A percentile compares a stretch with the other conserved stretches of the same genome.
Conservation (phyloP, 2,888 invertebrate species). For the Polylopha cassiicola region DNA sequence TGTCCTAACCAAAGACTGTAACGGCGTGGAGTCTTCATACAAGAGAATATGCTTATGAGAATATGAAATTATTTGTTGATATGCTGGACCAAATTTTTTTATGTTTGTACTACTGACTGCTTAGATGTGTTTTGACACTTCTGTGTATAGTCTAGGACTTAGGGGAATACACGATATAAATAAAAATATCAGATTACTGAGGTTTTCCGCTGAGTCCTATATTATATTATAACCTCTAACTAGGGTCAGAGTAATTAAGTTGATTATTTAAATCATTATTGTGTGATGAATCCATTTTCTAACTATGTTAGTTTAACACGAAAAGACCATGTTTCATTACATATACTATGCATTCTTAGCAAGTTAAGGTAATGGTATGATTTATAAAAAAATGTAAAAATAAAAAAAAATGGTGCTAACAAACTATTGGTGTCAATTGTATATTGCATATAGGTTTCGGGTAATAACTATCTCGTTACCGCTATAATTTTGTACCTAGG, state of each 20-base stretch:
- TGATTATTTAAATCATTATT: too few species aligned
- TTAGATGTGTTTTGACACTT: conserved; percentile 6
- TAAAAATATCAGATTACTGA: conserved; percentile 45
- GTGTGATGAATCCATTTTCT: conserved; percentile 53
- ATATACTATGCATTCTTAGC: conserved; percentile 63
- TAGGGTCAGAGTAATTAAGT: too few species aligned
- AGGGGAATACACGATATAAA: conserved; percentile 37
- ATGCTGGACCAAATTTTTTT: conserved; percentile 69
- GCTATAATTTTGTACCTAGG: conserved; percentile 67
- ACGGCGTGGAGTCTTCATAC: conserved; percentile 52
- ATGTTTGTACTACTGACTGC: conserved; percentile 29
- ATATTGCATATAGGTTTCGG: conserved; percentile 58
- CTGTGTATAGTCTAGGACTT: conserved; percentile 8
- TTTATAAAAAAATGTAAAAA: conserved; percentile 55
- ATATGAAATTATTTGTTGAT: conserved; percentile 41
- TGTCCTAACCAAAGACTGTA: conserved; percentile 76
- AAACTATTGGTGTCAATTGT: conserved; percentile 65
- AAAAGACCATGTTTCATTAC: conserved; percentile 63
- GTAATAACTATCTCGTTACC: conserved; percentile 61
- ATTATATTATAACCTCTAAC: too few species aligned
- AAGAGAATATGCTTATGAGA: too few species aligned
- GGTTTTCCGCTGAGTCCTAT: too few species aligned
- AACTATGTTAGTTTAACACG: conserved; percentile 47
- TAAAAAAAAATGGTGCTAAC: conserved; percentile 74
- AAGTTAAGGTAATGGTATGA: conserved; percentile 63